These are phyloP conservation scores for Cydia splendana DNA, from an alignment of 1,140 invertebrate genomes.

Conservation along the genomic window DNA sequence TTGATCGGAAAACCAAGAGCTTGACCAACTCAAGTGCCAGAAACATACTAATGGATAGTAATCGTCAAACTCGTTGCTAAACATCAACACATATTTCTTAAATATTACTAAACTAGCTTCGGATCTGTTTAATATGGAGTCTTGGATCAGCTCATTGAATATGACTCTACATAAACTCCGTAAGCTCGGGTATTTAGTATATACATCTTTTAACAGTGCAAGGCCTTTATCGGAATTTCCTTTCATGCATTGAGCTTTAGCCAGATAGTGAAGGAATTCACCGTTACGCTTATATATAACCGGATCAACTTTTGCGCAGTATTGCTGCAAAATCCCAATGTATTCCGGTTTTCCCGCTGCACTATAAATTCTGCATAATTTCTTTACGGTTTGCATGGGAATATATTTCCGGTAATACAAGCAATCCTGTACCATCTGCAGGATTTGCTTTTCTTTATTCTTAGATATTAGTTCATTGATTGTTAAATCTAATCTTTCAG, in stretches of 20 bases:
- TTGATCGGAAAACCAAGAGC: conserved; percentile 75
- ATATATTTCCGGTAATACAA: conserved; percentile 49
- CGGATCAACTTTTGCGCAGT: conserved; percentile 52
- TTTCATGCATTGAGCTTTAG: conserved; percentile 69
- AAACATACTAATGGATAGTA: conserved; percentile 69
- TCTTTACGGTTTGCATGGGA: conserved; percentile 54
- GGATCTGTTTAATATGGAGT: conserved; percentile 67
- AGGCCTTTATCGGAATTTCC: conserved; percentile 71
- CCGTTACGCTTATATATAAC: conserved; percentile 59
- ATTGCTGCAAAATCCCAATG: conserved; percentile 55
- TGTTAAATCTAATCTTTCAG: conserved; percentile 50
- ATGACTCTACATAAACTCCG: conserved; percentile 66
- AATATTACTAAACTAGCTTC: conserved; percentile 71
- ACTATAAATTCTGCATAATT: conserved; percentile 61
- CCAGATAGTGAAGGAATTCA: conserved; percentile 67
- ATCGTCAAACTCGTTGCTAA: conserved; percentile 60
- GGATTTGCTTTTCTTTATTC: conserved; percentile 56
- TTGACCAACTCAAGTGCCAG: conserved; percentile 72
- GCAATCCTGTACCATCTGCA: conserved; percentile 51
- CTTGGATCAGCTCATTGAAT: conserved; percentile 69
- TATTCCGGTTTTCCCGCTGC: conserved; percentile 54
- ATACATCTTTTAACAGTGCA: conserved; percentile 57
- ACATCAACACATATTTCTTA: conserved; percentile 66
- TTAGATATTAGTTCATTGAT: conserved; percentile 50
- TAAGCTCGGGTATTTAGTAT: conserved; percentile 54